phyloP scores from a whole-genome alignment of 2,888 invertebrate genomes.

The Congeria kusceri region DNA sequence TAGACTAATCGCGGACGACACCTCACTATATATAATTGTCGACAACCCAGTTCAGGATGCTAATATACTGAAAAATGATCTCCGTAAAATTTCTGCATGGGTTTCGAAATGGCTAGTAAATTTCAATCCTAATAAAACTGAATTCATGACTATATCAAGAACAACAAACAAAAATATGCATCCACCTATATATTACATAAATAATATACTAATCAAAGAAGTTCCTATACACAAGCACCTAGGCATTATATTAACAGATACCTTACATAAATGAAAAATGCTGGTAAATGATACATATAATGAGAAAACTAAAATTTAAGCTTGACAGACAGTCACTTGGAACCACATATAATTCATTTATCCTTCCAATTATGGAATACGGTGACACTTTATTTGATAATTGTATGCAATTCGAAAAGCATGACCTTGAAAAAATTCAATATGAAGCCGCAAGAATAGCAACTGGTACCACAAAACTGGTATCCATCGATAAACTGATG shows the following conservation, averaged over 20 bases:
- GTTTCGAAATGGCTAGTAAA: neutral
- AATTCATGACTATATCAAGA: neutral
- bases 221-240: constrained; percentile 23
- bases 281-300: too few species aligned
- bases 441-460: too few species aligned
- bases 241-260: constrained; percentile 26
- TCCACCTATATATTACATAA: constrained; percentile 6
- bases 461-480: too few species aligned
- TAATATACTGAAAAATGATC: neutral
- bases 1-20: constrained; percentile 21
- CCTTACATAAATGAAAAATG: too few species aligned
- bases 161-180: neutral
- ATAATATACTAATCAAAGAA: constrained; percentile 1
- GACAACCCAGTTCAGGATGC: constrained; percentile 13
- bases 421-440: too few species aligned
- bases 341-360: too few species aligned
- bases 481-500: too few species aligned
- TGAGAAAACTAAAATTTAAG: too few species aligned
- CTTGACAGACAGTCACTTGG: too few species aligned
- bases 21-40: constrained; percentile 10
- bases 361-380: too few species aligned
- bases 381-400: too few species aligned
- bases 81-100: constrained; percentile 2
- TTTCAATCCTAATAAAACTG: constrained; percentile 1
- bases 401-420: too few species aligned